Evolutionary conservation across 1,140 invertebrate species (phyloP).

Genomic region (Tetranychus urticae): DNA sequence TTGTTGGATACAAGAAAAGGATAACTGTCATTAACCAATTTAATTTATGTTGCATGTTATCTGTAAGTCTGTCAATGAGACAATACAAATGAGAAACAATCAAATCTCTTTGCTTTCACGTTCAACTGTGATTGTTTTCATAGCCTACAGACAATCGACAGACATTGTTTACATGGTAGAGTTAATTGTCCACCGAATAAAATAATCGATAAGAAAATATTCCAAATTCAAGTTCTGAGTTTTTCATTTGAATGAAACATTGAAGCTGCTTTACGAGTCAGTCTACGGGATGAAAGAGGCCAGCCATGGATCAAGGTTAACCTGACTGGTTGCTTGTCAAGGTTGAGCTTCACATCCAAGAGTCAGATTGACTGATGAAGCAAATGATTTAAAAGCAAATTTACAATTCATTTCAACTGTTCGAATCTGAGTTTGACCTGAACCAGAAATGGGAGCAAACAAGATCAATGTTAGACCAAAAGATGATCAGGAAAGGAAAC

Average conservation of each 20-base stretch:
- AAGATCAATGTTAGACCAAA: no score
- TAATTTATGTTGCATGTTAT: background rate
- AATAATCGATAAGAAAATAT: background rate
- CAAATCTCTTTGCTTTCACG: background rate
- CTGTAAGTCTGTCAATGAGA: background rate
- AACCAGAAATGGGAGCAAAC: no score
- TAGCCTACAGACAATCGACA: background rate
- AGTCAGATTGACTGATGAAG: background rate
- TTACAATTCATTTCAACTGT: background rate
- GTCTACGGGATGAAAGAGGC: background rate
- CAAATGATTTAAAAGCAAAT: background rate
- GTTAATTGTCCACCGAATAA: background rate
- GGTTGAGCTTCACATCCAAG: background rate
- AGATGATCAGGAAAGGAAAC: no score
- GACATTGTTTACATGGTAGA: background rate
- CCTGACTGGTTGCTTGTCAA: background rate
- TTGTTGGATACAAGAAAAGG: background rate
- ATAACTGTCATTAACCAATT: background rate
- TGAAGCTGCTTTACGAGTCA: background rate
- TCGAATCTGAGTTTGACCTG: background rate
- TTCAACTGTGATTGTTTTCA: background rate
- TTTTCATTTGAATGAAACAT: background rate
- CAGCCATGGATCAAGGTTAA: background rate
- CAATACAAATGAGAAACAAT: background rate
- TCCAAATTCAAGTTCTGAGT: background rate